Base-by-base conservation (phyloP, 2,113 vertebrate species). In the Ciconia stormi region DNA sequence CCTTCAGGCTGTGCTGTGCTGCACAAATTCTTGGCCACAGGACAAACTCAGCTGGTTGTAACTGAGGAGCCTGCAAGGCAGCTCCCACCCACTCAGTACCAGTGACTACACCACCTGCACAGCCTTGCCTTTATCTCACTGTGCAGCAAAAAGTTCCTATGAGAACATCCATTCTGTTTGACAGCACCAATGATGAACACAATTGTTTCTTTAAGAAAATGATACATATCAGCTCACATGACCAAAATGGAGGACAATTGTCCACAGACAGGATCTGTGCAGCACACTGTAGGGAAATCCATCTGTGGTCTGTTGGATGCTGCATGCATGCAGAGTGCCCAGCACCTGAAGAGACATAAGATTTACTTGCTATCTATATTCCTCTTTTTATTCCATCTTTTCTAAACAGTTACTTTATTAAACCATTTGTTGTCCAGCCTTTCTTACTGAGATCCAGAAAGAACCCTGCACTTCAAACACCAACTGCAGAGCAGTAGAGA, bases 81-180 rank as follows among this genome's bases (percentile, higher is more conserved):
- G 7, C 10, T 81, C 29, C 16, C 63, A 71, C 32, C 4, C 20
- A 14, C n/a, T 21, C 34, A 42, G 14, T 11, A 38, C 27, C 38
- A 38, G 52, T 4, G 2, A 59, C 21, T 40, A 55, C 2, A 3
- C 4, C 27, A 74, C 47, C 16, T 17, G 16, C 21, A 19, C 0
- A 3, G 50, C 27, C 50, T 61, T 2, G 2, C 13, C 32, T 71
- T 52, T 29, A 6, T 25, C 34, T 10, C 50, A 50, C 32, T 15
- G 8, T 22, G 67, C 56, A 83, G 20, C 6, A 62, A 46, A 50
- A 61, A 71, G 16, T 18, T 82, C 7, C 21, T 63, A 22, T 34
- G 53, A 1, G 7, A 87, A 12, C 6, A 72, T 21, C 11, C 53
- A 11, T 47, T 81, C 25, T 87, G 19, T 36, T 55, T 55, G 34